phyloP scores from a whole-genome alignment of 2,888 invertebrate genomes.

The Arctia plantaginis region DNA sequence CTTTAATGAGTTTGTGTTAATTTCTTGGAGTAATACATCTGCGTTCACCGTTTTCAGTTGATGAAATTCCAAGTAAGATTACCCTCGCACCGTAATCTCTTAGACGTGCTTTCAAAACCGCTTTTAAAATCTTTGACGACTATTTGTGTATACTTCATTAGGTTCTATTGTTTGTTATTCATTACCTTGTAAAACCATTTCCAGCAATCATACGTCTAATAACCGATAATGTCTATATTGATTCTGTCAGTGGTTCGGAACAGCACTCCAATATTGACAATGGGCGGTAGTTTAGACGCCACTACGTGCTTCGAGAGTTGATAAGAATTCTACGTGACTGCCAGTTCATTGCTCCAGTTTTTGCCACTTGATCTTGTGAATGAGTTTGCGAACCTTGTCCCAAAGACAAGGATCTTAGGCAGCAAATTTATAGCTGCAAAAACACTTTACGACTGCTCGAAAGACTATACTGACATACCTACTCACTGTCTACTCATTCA shows the following conservation, averaged over 20 bases:
- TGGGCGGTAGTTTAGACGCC: conserved; percentile 85
- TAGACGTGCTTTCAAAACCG: conserved; percentile 6
- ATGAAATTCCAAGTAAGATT: conserved; percentile 34
- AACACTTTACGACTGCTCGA: conserved; percentile 58
- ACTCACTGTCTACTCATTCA: conserved; percentile 49
- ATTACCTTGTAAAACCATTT: conserved; percentile 71
- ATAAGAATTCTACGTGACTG: conserved; percentile 82
- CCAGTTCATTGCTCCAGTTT: conserved; percentile 85
- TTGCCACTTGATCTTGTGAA: conserved; percentile 82
- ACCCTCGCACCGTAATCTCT: conserved; percentile 17
- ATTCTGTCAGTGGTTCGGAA: conserved; percentile 79
- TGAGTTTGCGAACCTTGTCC: conserved; percentile 79
- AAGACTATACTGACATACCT: conserved; percentile 50
- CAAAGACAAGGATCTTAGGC: conserved; percentile 70
- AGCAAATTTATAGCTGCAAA: conserved; percentile 72
- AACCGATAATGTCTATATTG: conserved; percentile 80
- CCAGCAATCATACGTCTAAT: conserved; percentile 73
- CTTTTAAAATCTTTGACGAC: conserved; percentile 17
- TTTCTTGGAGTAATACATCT: conserved; percentile 30
- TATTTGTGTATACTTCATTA: conserved; percentile 39
- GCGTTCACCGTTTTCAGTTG: conserved; percentile 14
- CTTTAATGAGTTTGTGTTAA: conserved; percentile 33
- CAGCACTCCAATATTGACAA: conserved; percentile 84
- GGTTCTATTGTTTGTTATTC: conserved; percentile 62
- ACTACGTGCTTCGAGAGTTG: conserved; percentile 79